Base-by-base conservation (phyloP, 1,140 invertebrate species). In the Oncopodura yosiiana region DNA sequence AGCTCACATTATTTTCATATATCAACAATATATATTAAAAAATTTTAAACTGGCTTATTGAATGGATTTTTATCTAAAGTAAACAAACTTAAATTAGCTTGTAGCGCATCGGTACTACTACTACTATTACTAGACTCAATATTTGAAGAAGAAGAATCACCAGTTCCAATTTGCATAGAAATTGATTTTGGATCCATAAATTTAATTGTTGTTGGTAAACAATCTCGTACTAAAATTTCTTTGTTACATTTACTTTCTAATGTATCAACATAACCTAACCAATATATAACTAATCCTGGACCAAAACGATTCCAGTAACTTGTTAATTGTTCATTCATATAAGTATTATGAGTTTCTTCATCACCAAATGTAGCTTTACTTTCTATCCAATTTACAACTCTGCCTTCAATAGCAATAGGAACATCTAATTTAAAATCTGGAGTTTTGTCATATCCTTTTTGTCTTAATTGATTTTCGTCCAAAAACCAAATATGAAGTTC, bases 231-330 rank as follows among this genome's bases (percentile, higher is more conserved):
- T 12, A 84, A 78, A 49, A 87, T 84, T 48, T 77, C 77, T 65
- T 81, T 83, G 46, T 83, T 80, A 14, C 67, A 69, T 12, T 72
- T 12, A 16, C 14, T 18, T 19, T 72, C 67, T 18, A 89, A 69
- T 34, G 78, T 80, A 55, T 90, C 85, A 14, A 93, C 71, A 69
- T 82, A 94, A 19, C 90, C 91, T 76, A 93, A 92, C 92, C 92
- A 96, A 69, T 95, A 96, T 62, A 96, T 94, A 3, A 95, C 87
- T 50, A 94, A 74, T 3, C 92, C 92, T 14, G 89, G 81, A 3
- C 93, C 93, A 79, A 94, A 96, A 65, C 87, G 79, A 71, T 94
- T 95, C 82, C 84, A 90, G 68, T 96, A 96, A 67, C 86, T 87
- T 58, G 81, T 77, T 61, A 86, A 82, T 69, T 96, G 92, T 66